Conservation (phyloP, 2,888 invertebrate genomes). For the Drosophila hamatofila region DNA sequence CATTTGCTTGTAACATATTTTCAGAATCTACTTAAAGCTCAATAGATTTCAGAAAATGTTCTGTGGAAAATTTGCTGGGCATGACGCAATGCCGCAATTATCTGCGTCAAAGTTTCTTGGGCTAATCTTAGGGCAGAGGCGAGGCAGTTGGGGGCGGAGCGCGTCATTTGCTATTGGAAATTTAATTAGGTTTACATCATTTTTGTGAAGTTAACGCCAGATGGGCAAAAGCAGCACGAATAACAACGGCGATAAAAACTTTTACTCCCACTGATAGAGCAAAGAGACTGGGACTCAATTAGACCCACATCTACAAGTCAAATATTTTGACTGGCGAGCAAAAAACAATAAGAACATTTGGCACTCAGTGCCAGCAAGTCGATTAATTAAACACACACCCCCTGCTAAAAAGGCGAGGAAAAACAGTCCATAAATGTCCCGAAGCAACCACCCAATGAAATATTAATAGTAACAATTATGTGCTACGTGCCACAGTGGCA, state of each 20-base stretch:
- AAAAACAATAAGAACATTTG: slow-evolving; percentile 75
- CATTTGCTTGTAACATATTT: slow-evolving; percentile 4
- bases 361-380: slow-evolving; percentile 59
- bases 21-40: slow-evolving; percentile 10
- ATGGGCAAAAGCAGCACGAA: slow-evolving; percentile 60
- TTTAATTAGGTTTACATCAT: slow-evolving; percentile 82
- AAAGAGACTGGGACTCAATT: slow-evolving; percentile 62
- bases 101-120: slow-evolving; percentile 69
- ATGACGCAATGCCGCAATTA: slow-evolving; percentile 78
- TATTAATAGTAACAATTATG: slow-evolving; percentile 80
- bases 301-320: slow-evolving; percentile 80
- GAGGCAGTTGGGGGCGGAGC: slow-evolving; percentile 14
- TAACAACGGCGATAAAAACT: slow-evolving; percentile 65
- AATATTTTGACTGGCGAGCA: slow-evolving; percentile 71
- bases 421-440: slow-evolving; percentile 69
- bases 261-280: slow-evolving; percentile 39
- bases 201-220: slow-evolving; percentile 73
- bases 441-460: slow-evolving; percentile 77
- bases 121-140: slow-evolving; percentile 42
- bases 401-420: slow-evolving; percentile 27
- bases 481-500: slow-evolving; percentile 72
- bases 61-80: slow-evolving; percentile 50
- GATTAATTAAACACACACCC: slow-evolving; percentile 72
- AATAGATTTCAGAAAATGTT: slow-evolving; percentile 14
- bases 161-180: slow-evolving; percentile 73